Percentiles rank a stretch among this genome's conserved stretches.
Conservation (phyloP, 2,797 vertebrate species). For the Micrastur ruficollis region DNA sequence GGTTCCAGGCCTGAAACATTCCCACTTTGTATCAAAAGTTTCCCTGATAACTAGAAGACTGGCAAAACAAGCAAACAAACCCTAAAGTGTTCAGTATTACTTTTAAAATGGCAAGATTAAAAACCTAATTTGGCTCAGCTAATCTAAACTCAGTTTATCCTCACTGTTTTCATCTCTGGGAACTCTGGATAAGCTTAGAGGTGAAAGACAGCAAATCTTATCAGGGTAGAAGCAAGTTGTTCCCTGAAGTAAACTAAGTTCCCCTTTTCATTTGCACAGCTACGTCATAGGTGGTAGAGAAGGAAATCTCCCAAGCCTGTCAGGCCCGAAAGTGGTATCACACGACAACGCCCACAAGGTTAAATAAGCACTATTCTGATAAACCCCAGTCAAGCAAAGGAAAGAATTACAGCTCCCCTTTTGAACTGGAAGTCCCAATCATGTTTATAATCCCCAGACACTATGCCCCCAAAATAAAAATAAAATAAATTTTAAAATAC, state of each 20-base stretch:
- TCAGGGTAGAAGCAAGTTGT: constrained; percentile 25
- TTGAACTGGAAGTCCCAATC: constrained; percentile 39
- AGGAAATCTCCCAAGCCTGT: constrained; percentile 52
- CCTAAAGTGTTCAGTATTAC: neutral
- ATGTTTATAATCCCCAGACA: constrained; percentile 39
- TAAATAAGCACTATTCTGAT: constrained; percentile 48
- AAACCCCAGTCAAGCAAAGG: constrained; percentile 33
- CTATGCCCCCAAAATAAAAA: neutral
- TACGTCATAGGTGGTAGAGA: constrained; percentile 47
- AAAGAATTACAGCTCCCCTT: constrained; percentile 41
- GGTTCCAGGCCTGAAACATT: neutral
- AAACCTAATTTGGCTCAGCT: neutral
- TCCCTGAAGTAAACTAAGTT: constrained; percentile 61
- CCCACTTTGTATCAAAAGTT: neutral
- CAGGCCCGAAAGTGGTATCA: constrained; percentile 49
- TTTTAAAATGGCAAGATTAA: neutral
- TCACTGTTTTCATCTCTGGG: neutral
- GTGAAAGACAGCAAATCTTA: constrained; percentile 39
- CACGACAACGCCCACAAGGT: constrained; percentile 40
- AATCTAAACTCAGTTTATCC: neutral
- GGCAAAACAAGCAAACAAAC: neutral
- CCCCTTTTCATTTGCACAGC: constrained; percentile 44
- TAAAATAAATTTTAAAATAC: neutral
- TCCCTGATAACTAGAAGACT: neutral
- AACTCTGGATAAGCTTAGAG: neutral